Evolutionary conservation across 2,113 vertebrate genomes (phyloP).

Genomic region (Tympanuchus pallidicinctus): DNA sequence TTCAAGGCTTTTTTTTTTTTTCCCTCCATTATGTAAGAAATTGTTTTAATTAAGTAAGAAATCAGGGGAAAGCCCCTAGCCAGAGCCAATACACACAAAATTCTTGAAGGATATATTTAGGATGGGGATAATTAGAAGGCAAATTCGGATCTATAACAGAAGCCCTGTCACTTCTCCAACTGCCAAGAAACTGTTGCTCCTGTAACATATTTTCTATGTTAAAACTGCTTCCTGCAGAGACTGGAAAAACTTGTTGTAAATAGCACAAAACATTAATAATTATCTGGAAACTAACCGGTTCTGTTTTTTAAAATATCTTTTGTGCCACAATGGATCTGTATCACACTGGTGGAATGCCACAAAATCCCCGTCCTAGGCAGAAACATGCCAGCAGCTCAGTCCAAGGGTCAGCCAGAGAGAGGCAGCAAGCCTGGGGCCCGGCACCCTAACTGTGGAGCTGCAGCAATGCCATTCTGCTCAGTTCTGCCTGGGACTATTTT

Average conservation of each 20-base stretch:
- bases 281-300: not conserved
- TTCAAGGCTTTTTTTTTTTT: not conserved
- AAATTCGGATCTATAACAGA: slow-evolving; percentile 50
- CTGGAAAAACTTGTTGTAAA: slow-evolving; percentile 4
- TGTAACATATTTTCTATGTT: slow-evolving; percentile 10
- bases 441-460: fast-evolving
- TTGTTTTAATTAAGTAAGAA: not conserved
- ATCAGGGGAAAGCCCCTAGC: not conserved
- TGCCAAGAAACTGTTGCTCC: slow-evolving; percentile 49
- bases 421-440: not conserved
- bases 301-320: not conserved
- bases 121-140: slow-evolving; percentile 39
- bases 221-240: slow-evolving; percentile 9
- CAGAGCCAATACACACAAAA: slow-evolving; percentile 26
- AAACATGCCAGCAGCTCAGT: not conserved
- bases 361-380: slow-evolving; percentile 13
- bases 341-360: not conserved
- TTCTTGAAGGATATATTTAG: slow-evolving; percentile 55
- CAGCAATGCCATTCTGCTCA: not conserved
- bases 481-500: not conserved
- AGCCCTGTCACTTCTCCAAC: slow-evolving; percentile 47
- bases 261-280: not conserved
- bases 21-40: not conserved
- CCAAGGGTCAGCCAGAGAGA: not conserved
- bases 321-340: fast-evolving